A percentile compares a stretch with the other conserved stretches of the same genome.
Conservation (phyloP, 1,140 invertebrate genomes). For the Ridgeia piscesae region DNA sequence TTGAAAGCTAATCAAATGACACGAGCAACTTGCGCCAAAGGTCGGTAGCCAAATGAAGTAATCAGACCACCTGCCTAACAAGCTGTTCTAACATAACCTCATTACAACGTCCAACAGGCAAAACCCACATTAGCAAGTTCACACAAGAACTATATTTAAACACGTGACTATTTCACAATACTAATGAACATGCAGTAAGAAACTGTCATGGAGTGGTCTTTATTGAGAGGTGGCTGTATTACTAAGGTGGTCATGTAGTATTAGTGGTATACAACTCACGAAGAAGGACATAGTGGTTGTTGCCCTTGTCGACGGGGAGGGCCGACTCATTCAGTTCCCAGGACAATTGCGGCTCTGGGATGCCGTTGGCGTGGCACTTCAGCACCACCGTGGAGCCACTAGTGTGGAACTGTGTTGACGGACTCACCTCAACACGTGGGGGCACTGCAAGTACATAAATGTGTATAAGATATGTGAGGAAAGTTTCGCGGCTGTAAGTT, state of each 20-base stretch:
- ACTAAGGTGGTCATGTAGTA: too few species aligned
- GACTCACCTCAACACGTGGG: conserved; percentile 47
- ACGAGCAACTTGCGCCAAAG: neutral
- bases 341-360: conserved; percentile 45
- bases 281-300: conserved; percentile 34
- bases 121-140: neutral
- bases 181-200: too few species aligned
- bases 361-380: conserved; percentile 53
- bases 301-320: conserved; percentile 27
- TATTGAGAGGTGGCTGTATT: too few species aligned
- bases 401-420: conserved; percentile 36
- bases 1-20: neutral
- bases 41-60: neutral
- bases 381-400: conserved; percentile 37
- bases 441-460: conserved; percentile 37
- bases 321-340: conserved; percentile 48
- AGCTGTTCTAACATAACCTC: neutral
- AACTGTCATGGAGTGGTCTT: too few species aligned
- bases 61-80: neutral
- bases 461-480: too few species aligned
- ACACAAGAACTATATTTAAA: neutral
- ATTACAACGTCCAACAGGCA: neutral
- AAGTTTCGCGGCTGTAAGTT: too few species aligned
- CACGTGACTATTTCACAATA: too few species aligned
- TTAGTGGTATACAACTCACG: conserved; percentile 21